Base-by-base conservation (phyloP, 2,113 vertebrate species). In the Marcusenius ussheri region DNA sequence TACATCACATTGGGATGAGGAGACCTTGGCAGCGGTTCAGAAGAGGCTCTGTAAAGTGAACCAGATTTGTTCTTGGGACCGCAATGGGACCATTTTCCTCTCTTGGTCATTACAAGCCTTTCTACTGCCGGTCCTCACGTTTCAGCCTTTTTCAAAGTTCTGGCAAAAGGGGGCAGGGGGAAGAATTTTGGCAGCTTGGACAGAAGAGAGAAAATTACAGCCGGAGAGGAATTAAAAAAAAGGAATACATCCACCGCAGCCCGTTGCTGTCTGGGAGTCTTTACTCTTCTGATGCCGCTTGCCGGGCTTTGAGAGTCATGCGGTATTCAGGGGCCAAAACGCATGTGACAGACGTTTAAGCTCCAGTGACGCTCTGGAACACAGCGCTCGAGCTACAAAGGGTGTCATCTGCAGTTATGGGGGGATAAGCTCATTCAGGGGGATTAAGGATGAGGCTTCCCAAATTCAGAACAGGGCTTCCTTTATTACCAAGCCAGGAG, bases 71-170 rank as follows among this genome's bases (percentile, higher is more conserved):
- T 93, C 92, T 92, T 93, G 91, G 62, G 90, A 91, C 93, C 92
- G 92, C 91, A 92, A 94, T 93, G 92, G 89, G 93, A 94, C 95
- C 95, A 93, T 96, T 95, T 95, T 95, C 92, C 90, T 93, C 90
- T 91, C 90, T 77, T 91, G 83, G 86, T 93, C 93, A 92, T 93
- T 93, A 91, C 91, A 85, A 49, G 93, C 93, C 92, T 92, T 92
- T 93, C 92, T 92, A 94, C 92, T 95, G 95, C 94, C 93, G 93
- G 93, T 94, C 92, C 92, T 95, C 93, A 90, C 93, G 92, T 95
- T 96, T 95, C 94, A 94, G 93, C 91, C 94, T 94, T 94, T 95
- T 94, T 95, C 93, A 93, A 90, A 93, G 94, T 94, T 95, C 91
- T 93, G 93, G 84, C 88, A 91, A 95, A 17, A 70, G 11, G 10